Evolutionary conservation across 2,888 invertebrate species (phyloP).

Genomic region (Uloborus plumipes): DNA sequence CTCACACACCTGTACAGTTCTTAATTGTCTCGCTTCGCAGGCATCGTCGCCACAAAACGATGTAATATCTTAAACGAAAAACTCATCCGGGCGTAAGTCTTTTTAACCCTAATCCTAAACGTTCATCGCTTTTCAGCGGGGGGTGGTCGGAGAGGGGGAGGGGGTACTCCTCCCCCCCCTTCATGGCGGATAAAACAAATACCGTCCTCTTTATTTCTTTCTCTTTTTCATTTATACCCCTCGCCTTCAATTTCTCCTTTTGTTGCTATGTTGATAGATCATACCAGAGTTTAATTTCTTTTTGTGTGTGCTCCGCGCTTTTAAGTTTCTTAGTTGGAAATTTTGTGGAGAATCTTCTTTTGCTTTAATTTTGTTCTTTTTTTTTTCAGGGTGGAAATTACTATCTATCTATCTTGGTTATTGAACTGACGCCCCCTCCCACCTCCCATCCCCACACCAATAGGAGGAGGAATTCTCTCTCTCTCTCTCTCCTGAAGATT

Average conservation of each 20-base stretch:
- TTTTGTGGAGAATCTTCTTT: slow-evolving; percentile 50
- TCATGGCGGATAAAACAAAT: slow-evolving; percentile 63
- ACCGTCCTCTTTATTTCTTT: slow-evolving; percentile 61
- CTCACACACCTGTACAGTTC: slow-evolving; percentile 55
- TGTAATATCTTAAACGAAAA: slow-evolving; percentile 65
- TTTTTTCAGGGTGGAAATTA: slow-evolving; percentile 20
- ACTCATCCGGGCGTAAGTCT: slow-evolving; percentile 61
- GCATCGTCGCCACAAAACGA: slow-evolving; percentile 63
- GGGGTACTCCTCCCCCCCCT: slow-evolving; percentile 1
- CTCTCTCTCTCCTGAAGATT: too few relatives aligned
- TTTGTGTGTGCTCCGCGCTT: slow-evolving; percentile 19
- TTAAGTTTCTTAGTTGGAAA: slow-evolving; percentile 63
- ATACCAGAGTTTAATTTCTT: slow-evolving; percentile 63
- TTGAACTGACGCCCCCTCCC: slow-evolving; percentile 60
- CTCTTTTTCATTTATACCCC: slow-evolving; percentile 56
- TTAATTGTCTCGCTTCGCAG: slow-evolving; percentile 60
- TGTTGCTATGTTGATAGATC: slow-evolving; percentile 63
- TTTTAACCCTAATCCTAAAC: slow-evolving; percentile 63
- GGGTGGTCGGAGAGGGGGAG: neutral
- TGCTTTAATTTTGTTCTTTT: slow-evolving; percentile 34
- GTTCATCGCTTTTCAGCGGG: slow-evolving; percentile 61
- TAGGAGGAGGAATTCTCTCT: too few relatives aligned
- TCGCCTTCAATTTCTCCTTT: slow-evolving; percentile 54
- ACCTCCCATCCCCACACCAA: neutral
- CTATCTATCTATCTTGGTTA: slow-evolving; percentile 63